Evolutionary conservation across 2,888 invertebrate species (phyloP), one percentile per base, ranked within the genome.

Genomic region (Phorcus lineatus): DNA sequence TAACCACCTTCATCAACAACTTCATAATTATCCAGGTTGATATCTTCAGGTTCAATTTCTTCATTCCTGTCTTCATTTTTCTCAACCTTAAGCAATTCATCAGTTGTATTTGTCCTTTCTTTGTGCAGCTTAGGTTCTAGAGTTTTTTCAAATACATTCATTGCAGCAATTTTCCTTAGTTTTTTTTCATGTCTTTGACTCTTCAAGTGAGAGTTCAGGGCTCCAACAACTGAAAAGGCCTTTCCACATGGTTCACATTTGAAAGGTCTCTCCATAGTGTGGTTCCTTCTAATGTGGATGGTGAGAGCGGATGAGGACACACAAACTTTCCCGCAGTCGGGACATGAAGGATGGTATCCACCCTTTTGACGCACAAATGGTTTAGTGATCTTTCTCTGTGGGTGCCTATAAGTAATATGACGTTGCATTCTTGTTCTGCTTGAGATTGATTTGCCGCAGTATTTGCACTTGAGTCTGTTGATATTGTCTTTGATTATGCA

Each of bases 401-500:
- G 79, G 74, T 91, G 91, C 66, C 87, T 84, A 36, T 83, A 67
- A 16, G 84, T 77, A 19, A 91, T 83, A 80, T 92, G 92, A 11
- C 85, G 81, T 74, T 85, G 86, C 81, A 92, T 86, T 47, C 89
- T 84, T 7, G 86, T 83, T 11, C 87, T 87, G 0, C 90, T 89
- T 54, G 89, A 86, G 81, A 91, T 87, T 17, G 82, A 84, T 6
- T 87, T 80, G 9, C 88, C 88, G 84, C 92, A 92, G 78, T 83
- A 88, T 77, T 88, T 89, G 82, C 92, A 92, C 7, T 86, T 83
- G 19, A 90, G 86, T 36, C 87, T 83, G n/a, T 87, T 84, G 62
- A 90, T 87, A 24, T 88, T 86, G 79, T 92, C 91, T 75, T 88
- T 89, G 2, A 92, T 83, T 6, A 91, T 88, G 80, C 91, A 91